Evolutionary conservation across 2,113 vertebrate species (phyloP), one percentile per base, ranked within the genome.

Genomic region (Erpornis zantholeuca): DNA sequence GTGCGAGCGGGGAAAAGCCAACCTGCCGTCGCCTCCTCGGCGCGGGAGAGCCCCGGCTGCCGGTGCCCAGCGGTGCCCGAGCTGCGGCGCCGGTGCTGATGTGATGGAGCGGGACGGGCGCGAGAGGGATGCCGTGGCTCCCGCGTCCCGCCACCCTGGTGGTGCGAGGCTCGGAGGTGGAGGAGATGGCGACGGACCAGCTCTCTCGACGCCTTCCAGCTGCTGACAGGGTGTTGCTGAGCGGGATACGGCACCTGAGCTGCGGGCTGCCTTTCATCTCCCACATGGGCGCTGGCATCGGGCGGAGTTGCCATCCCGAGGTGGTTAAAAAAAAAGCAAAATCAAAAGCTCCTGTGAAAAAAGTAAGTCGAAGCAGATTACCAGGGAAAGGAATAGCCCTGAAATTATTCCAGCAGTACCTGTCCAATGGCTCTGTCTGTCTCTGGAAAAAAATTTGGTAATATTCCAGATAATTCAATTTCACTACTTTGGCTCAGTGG

Each of bases 271-370:
- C 38, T 59, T 18, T 42, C 53, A 5, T 11, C 14, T 42, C 40
- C 24, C 20, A 0, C 27, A 5, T 13, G 3, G 23, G 12, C 3
- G 1, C 71, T 2, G 2, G 2, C 15, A 6, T 15, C 1, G 1
- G 56, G 44, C 16, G 22, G 29, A 36, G 36, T 10, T 35, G 23
- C 23, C 22, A 4, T 72, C 42, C 38, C 0, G 2, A 64, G 17
- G 36, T 23, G 18, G 24, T 59, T 47, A 3, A 36, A 54, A 20
- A n/a, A 54, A 53, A 16, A 3, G 2, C 4, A 7, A 44, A 50
- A 33, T 14, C 8, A 36, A 63, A 82, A 24, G 9, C 21, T 49
- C 5, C 23, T 77, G 49, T 77, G 63, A 18, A 56, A 80, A 59
- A 49, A 45, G 14, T 47, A 33, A 85, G 54, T 40, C 6, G 28